Base-by-base conservation (phyloP, 1,140 invertebrate genomes). In the Calephelis nemesis region DNA sequence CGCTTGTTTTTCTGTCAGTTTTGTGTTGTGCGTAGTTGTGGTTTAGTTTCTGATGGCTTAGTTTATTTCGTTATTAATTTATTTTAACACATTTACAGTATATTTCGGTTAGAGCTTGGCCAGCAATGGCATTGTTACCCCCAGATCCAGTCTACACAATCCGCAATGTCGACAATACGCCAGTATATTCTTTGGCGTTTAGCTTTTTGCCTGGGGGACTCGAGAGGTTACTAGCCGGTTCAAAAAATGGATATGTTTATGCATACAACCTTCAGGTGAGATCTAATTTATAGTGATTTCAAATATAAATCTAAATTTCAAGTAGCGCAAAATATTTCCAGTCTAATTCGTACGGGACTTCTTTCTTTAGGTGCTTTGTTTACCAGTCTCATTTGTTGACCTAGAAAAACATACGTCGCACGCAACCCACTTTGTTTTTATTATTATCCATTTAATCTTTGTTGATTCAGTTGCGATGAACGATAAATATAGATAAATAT, bases 191-290 rank as follows among this genome's bases (percentile, higher is more conserved):
- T 71, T 77, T 95, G 63, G 93, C 93, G 74, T 96, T 96, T 76
- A 92, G 94, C 80, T 93, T 92, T 79, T 85, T 93, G 68, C 85
- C 86, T 65, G 90, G 90, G 70, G 91, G 91, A 45, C 88, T 93
- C 66, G 93, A 95, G 83, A 93, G 94, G 82, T 90, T 96, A 77
- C 92, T 95, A 79, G 95, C 94, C 74, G 95, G 94, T 64, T 94
- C 94, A 45, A 92, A 95, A 82, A 94, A 93, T 81, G 95, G 95
- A 70, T 93, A 90, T 79, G 93, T 96, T 75, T 94, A 95, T 88
- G 93, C 95, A 81, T 96, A 95, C 94, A 94, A 95, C 88, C 92
- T 96, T 83, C 93, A 95, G 91, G 95, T 95, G 92, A 87, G 83
- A 76, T 82, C 74, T 81, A 52, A 77, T 83, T 84, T 81, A 70